A percentile compares a stretch with the other conserved stretches of the same genome.
These are phyloP conservation scores for Thomomys bottae DNA, from an alignment of 2,113 vertebrate genomes.

Conservation along the genomic window DNA sequence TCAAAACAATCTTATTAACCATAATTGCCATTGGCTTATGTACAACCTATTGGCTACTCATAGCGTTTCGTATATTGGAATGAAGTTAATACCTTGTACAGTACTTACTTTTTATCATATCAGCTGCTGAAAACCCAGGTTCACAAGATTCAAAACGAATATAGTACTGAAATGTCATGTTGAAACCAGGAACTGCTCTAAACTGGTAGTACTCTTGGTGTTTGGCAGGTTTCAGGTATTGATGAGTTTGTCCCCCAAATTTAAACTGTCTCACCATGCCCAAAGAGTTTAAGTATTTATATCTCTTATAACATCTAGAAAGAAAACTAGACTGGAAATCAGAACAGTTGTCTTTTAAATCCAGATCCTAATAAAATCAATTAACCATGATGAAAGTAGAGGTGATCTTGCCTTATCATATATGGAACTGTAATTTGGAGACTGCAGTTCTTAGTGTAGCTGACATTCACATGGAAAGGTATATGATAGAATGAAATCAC, in stretches of 20 bases:
- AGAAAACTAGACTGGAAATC: background rate
- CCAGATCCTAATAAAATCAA: background rate
- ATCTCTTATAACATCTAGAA: background rate
- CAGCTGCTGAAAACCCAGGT: background rate
- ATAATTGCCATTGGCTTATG: background rate
- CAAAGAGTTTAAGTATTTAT: too few relatives aligned
- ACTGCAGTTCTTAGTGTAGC: background rate
- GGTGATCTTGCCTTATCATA: background rate
- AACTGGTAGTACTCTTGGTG: background rate
- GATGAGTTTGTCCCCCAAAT: background rate
- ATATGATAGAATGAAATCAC: background rate
- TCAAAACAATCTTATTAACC: background rate
- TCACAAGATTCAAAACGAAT: background rate
- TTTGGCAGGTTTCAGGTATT: background rate
- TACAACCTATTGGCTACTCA: background rate
- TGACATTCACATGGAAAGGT: background rate
- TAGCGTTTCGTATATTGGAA: background rate
- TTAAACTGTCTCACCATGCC: background rate
- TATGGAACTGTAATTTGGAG: background rate
- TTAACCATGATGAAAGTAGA: conserved; percentile 11
- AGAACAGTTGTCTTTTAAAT: background rate
- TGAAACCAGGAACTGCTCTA: background rate
- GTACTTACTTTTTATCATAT: background rate
- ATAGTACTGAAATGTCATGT: background rate
- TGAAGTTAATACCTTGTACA: background rate